Percentiles rank a stretch among this genome's conserved stretches.
These are phyloP conservation scores for Cataglyphis rosenhaueri DNA, from an alignment of 2,888 invertebrate genomes.

Conservation along the genomic window DNA sequence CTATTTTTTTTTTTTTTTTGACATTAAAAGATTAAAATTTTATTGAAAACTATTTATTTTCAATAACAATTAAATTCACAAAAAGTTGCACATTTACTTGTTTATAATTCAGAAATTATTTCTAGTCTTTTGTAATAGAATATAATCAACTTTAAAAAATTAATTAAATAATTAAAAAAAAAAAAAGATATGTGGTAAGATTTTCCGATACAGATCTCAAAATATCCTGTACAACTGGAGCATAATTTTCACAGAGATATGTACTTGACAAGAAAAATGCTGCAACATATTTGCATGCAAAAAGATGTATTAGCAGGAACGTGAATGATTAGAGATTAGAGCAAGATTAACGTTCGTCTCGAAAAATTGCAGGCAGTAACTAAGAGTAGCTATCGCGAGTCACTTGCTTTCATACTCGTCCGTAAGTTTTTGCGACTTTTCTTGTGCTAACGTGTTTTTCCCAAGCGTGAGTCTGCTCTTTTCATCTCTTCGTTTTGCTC, in stretches of 20 bases:
- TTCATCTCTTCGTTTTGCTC: background rate
- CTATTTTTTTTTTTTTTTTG: background rate
- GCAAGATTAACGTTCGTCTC: constrained; percentile 8
- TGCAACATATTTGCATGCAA: constrained; percentile 14
- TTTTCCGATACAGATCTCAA: background rate
- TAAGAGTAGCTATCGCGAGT: constrained; percentile 5
- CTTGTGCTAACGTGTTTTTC: constrained; percentile 20
- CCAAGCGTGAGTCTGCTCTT: background rate
- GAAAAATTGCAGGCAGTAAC: constrained; percentile 7
- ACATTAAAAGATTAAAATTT: background rate
- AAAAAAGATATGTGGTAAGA: background rate
- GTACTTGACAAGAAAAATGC: background rate
- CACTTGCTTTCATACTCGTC: background rate
- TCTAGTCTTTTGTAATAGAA: background rate
- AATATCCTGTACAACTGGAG: background rate
- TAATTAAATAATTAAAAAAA: background rate
- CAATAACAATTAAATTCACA: background rate
- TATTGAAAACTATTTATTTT: background rate
- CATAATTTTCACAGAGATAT: background rate
- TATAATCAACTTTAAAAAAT: background rate
- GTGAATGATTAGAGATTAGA: constrained; percentile 19
- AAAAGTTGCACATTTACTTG: background rate
- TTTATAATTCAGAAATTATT: background rate
- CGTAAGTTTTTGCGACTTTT: constrained; percentile 8
- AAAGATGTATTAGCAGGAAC: constrained; percentile 10